A percentile compares a stretch with the other conserved stretches of the same genome.
Conservation (phyloP, 2,113 vertebrate species). For the Riparia riparia region DNA sequence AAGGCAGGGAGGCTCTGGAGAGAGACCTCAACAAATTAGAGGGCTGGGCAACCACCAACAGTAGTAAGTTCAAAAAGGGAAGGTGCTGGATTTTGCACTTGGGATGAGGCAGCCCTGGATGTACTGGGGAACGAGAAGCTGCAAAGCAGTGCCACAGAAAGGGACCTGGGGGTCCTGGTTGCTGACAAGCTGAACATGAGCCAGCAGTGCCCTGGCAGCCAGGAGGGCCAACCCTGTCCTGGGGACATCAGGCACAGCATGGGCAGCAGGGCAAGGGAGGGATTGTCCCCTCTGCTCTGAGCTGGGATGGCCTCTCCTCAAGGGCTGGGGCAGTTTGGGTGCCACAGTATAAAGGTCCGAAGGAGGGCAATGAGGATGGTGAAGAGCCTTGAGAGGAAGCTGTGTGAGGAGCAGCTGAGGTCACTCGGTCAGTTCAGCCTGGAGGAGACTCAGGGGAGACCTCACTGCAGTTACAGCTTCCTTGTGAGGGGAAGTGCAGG, state of each 20-base stretch:
- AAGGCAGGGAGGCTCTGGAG: background rate
- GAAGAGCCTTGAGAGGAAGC: background rate
- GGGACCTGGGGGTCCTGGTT: background rate
- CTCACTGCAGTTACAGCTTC: background rate
- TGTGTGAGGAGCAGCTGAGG: rapidly evolving
- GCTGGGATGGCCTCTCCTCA: rapidly evolving
- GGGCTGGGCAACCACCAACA: background rate
- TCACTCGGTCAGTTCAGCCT: background rate
- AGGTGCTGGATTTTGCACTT: background rate
- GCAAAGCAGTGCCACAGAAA: rapidly evolving
- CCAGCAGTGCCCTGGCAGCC: background rate
- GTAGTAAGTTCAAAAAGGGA: background rate
- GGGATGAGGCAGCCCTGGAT: background rate
- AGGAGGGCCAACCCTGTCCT: background rate
- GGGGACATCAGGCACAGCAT: background rate
- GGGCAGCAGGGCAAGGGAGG: background rate
- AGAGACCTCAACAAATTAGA: background rate
- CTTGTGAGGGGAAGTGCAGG: rapidly evolving
- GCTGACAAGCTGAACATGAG: rapidly evolving
- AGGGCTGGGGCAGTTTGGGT: background rate
- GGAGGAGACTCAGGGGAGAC: no score
- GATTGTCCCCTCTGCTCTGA: background rate
- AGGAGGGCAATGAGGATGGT: rapidly evolving
- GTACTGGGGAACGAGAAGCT: background rate
- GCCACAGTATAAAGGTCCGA: background rate